phyloP scores from a whole-genome alignment of 1,140 invertebrate species.

The Drosophila hydei region DNA sequence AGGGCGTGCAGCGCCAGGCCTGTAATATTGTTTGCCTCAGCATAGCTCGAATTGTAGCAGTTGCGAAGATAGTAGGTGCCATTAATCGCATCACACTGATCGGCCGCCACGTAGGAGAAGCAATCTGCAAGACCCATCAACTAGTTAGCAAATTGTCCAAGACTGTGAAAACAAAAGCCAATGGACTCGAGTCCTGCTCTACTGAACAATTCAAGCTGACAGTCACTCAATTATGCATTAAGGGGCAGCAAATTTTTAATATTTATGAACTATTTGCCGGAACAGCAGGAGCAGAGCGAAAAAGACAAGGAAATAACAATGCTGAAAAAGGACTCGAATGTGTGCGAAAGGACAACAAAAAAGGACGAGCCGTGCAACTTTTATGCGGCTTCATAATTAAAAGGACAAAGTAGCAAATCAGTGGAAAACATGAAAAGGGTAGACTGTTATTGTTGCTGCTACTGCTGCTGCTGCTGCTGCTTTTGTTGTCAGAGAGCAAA shows the following conservation, averaged over 20 bases:
- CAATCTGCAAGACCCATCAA: constrained; percentile 85
- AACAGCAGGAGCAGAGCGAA: background rate
- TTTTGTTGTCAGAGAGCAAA: constrained; percentile 26
- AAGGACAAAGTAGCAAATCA: constrained; percentile 80
- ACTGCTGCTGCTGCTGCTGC: constrained; percentile 5
- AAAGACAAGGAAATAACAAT: constrained; percentile 26
- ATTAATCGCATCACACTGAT: constrained; percentile 86
- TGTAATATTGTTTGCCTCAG: constrained; percentile 84
- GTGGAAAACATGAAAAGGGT: constrained; percentile 67
- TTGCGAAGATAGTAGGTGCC: constrained; percentile 88
- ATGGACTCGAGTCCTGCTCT: background rate
- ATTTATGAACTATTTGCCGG: constrained; percentile 75
- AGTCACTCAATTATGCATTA: constrained; percentile 67
- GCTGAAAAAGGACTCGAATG: constrained; percentile 30
- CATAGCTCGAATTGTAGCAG: constrained; percentile 85
- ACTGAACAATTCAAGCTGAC: constrained; percentile 4
- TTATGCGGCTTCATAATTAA: constrained; percentile 73
- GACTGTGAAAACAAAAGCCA: background rate
- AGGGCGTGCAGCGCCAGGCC: constrained; percentile 85
- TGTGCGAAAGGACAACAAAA: constrained; percentile 32
- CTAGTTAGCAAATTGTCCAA: constrained; percentile 46
- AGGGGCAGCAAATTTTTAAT: constrained; percentile 58
- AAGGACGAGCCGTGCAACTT: constrained; percentile 19
- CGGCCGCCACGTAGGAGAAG: constrained; percentile 88
- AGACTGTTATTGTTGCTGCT: constrained; percentile 13